phyloP scores from a whole-genome alignment of 2,888 invertebrate genomes.

The Trachelus tabidus region DNA sequence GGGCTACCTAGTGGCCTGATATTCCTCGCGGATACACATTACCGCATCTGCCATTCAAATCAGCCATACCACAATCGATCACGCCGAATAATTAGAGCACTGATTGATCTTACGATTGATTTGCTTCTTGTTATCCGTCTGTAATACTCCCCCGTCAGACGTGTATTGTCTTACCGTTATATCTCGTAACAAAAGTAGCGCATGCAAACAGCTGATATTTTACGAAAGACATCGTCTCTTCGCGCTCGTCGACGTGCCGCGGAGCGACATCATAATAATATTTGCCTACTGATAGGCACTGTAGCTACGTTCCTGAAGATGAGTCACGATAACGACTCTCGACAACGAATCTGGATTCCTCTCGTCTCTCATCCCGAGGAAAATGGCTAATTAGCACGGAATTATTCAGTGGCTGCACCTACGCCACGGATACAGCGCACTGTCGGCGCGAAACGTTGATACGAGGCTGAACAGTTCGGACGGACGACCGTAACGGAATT shows the following conservation, averaged over 20 bases:
- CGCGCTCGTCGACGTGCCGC: background rate
- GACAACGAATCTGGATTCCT: background rate
- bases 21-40: background rate
- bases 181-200: background rate
- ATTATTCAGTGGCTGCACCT: background rate
- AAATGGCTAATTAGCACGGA: background rate
- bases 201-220: background rate
- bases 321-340: background rate
- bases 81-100: background rate
- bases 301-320: background rate
- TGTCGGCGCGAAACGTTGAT: background rate
- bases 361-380: background rate
- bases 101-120: background rate
- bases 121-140: background rate
- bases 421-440: background rate
- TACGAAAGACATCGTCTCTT: background rate
- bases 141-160: background rate
- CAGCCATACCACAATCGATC: background rate
- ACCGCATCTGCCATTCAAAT: background rate
- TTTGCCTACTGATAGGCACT: background rate
- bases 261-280: background rate
- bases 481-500: slow-evolving; percentile 11
- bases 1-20: background rate
- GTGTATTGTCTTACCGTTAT: background rate
- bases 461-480: background rate